Evolutionary conservation across 2,797 vertebrate genomes (phyloP), one percentile per base, ranked within the genome.

Genomic region (Orestias chungarensis): DNA sequence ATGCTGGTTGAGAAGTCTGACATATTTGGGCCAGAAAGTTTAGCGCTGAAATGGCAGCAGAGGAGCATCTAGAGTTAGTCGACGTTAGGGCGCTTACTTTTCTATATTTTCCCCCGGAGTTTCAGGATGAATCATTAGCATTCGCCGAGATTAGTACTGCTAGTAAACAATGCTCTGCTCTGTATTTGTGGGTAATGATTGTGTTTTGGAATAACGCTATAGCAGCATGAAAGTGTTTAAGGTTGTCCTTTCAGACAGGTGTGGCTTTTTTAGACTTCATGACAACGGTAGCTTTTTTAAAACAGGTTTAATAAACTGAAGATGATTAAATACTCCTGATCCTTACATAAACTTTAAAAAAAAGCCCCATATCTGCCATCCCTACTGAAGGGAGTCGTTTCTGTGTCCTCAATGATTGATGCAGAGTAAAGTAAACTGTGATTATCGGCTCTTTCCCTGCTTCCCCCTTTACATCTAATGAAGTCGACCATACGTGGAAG

Each of bases 51-150:
- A 81, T 82, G 73, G 78, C 78, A 81, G 64, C 4, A 27, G 18
- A 62, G 65, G 46, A 83, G 50, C 3, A 76, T 74, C 80, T 74
- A 54, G 64, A 86, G 81, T 82, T 72, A 87, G 81, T 61, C 82
- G 68, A 79, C 76, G 59, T 84, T 83, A 82, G 75, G 70, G 64
- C 72, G 57, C 75, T 85, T 70, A 65, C 82, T 80, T 81, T 81
- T 42, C 52, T 83, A 70, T 80, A 81, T 79, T 49, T 62, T 87
- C 76, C n/a, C 70, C 38, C 65, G 47, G 73, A 83, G 80, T 68
- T n/a, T 70, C 31, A 66, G 49, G 29, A 82, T 92, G 81, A 91
- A 91, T 92, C 85, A 91, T 91, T 90, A 85, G 93, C 82, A 78
- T 38, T 43, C 43, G 62, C 85, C 74, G 38, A 81, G 76, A 88